A percentile compares a stretch with the other conserved stretches of the same genome.
Conservation (phyloP, 2,113 vertebrate species). For the Callorhinus ursinus region DNA sequence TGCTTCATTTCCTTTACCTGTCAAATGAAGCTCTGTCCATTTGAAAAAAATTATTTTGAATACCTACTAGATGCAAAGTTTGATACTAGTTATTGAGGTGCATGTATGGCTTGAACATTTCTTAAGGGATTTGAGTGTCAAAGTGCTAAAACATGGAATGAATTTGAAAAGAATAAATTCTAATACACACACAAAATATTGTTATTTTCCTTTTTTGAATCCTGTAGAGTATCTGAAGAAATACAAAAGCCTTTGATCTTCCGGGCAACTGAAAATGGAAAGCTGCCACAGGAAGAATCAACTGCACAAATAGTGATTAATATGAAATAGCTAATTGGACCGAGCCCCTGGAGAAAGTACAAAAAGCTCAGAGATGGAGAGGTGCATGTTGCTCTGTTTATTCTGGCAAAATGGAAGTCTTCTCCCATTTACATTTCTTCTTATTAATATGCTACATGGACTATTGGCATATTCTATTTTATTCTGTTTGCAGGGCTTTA, state of each 20-base stretch:
- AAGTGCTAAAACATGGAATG: neutral
- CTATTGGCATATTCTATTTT: neutral
- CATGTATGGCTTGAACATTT: neutral
- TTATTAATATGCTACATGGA: slow-evolving; percentile 65
- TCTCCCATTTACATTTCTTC: slow-evolving; percentile 68
- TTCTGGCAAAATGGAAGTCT: slow-evolving; percentile 76
- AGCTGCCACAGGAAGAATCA: slow-evolving; percentile 39
- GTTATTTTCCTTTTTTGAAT: slow-evolving; percentile 36
- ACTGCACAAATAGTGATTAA: slow-evolving; percentile 70
- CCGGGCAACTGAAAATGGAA: slow-evolving; percentile 46
- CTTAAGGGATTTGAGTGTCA: neutral
- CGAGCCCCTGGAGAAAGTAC: slow-evolving; percentile 66
- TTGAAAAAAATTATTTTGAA: neutral
- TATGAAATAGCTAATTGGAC: slow-evolving; percentile 79
- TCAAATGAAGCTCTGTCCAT: neutral
- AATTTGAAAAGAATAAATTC: slow-evolving; percentile 24
- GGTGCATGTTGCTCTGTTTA: slow-evolving; percentile 79
- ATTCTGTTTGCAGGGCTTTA: slow-evolving; percentile 35
- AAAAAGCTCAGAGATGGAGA: slow-evolving; percentile 67
- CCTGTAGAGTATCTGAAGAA: neutral
- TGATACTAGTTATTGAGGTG: neutral
- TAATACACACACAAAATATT: neutral
- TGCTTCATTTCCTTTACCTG: slow-evolving; percentile 22
- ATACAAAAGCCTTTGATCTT: neutral
- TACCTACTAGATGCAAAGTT: neutral